phyloP scores from a whole-genome alignment of 2,113 vertebrate species.

The Vulpes vulpes region DNA sequence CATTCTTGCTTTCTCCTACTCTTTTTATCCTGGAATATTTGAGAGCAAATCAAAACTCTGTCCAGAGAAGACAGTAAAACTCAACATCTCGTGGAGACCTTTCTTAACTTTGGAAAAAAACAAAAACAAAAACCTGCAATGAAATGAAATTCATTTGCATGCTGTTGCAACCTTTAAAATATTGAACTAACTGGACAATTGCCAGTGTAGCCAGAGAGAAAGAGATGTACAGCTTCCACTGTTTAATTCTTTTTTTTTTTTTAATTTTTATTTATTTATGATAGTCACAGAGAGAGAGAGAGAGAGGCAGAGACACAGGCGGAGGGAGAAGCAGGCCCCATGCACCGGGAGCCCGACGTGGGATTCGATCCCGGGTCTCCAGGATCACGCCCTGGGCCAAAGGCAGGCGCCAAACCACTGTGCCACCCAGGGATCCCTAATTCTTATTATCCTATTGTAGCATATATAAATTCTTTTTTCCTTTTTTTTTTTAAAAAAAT shows the following conservation, averaged over 20 bases:
- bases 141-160: slow-evolving; percentile 86
- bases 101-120: slow-evolving; percentile 80
- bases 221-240: slow-evolving; percentile 43
- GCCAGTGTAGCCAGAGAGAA: slow-evolving; percentile 72
- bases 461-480: not conserved
- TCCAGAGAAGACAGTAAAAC: slow-evolving; percentile 85
- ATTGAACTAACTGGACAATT: slow-evolving; percentile 83
- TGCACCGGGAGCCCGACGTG: too few species aligned
- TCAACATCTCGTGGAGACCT: slow-evolving; percentile 85
- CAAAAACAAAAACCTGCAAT: not conserved
- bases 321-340: too few species aligned
- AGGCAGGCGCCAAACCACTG: too few species aligned
- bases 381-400: too few species aligned
- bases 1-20: slow-evolving; percentile 78
- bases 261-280: too few species aligned
- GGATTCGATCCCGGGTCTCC: too few species aligned
- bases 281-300: too few species aligned
- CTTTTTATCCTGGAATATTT: slow-evolving; percentile 81
- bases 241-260: slow-evolving; percentile 66
- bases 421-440: too few species aligned
- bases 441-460: slow-evolving; percentile 63
- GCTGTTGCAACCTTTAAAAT: slow-evolving; percentile 88
- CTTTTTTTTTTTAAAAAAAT: too few species aligned
- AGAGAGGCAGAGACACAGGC: too few species aligned
- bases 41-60: slow-evolving; percentile 84